A percentile compares a stretch with the other conserved stretches of the same genome.
phyloP scores from a whole-genome alignment of 2,113 vertebrate species.

The Brienomyrus longianalis region DNA sequence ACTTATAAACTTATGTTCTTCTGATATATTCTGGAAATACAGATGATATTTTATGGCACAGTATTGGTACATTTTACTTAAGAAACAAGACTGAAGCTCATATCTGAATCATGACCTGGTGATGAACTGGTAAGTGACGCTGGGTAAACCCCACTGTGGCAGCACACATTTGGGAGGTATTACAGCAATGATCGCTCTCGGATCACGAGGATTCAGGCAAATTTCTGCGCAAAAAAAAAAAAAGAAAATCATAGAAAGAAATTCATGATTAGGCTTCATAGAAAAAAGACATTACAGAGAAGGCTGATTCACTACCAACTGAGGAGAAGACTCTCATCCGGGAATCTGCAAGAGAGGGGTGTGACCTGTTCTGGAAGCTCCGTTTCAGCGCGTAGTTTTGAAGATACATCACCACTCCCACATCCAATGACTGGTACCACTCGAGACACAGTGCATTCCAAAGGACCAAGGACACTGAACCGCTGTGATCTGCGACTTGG shows the following conservation, averaged over 20 bases:
- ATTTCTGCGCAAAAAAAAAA: constrained; percentile 65
- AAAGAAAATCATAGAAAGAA: background rate
- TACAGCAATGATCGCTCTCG: constrained; percentile 67
- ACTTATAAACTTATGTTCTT: background rate
- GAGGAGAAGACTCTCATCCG: constrained; percentile 67
- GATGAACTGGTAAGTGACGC: constrained; percentile 69
- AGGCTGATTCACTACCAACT: constrained; percentile 60
- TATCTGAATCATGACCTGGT: constrained; percentile 62
- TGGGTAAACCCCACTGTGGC: constrained; percentile 76
- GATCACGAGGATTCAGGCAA: constrained; percentile 70
- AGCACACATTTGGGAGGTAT: constrained; percentile 70
- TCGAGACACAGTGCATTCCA: constrained; percentile 83
- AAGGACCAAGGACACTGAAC: constrained; percentile 78
- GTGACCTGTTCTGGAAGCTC: constrained; percentile 70
- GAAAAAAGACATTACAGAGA: background rate
- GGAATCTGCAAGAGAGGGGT: constrained; percentile 65
- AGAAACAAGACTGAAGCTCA: background rate
- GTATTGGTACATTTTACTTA: background rate
- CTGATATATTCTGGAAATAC: background rate
- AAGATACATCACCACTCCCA: constrained; percentile 75
- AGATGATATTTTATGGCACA: background rate
- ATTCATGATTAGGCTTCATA: background rate
- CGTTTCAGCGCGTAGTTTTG: constrained; percentile 72
- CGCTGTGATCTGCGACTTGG: constrained; percentile 85
- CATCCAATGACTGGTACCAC: constrained; percentile 76